Evolutionary conservation across 2,797 vertebrate genomes (phyloP).

Genomic region (Psittacula echo): DNA sequence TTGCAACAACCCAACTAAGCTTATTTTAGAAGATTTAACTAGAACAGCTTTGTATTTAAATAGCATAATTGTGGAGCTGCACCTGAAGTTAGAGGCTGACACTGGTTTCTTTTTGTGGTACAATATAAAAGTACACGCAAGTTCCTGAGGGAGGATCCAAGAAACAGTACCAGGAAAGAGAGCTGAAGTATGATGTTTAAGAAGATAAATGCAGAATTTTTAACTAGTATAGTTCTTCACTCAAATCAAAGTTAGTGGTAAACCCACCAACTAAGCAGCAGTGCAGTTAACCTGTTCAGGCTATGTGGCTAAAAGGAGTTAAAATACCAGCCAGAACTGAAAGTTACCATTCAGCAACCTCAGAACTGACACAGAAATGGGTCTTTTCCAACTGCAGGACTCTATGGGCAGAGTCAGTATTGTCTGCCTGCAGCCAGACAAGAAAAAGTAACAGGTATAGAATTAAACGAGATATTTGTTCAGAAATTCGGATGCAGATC

Average conservation of each 20-base stretch:
- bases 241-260: background rate
- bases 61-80: background rate
- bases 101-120: background rate
- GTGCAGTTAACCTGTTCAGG: background rate
- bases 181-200: background rate
- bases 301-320: background rate
- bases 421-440: background rate
- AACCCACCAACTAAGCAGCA: background rate
- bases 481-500: background rate
- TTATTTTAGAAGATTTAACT: slow-evolving; percentile 36
- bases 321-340: background rate
- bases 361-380: background rate
- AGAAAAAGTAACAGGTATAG: background rate
- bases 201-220: background rate
- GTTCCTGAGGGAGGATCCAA: background rate
- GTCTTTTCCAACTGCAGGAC: background rate
- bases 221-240: background rate
- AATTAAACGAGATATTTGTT: background rate
- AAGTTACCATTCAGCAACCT: background rate
- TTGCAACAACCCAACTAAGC: slow-evolving; percentile 10
- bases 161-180: background rate
- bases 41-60: slow-evolving; percentile 40
- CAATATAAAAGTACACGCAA: background rate
- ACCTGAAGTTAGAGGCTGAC: background rate
- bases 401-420: background rate